phyloP scores from a whole-genome alignment of 1,140 invertebrate genomes.

The Lutraria rhynchaena region DNA sequence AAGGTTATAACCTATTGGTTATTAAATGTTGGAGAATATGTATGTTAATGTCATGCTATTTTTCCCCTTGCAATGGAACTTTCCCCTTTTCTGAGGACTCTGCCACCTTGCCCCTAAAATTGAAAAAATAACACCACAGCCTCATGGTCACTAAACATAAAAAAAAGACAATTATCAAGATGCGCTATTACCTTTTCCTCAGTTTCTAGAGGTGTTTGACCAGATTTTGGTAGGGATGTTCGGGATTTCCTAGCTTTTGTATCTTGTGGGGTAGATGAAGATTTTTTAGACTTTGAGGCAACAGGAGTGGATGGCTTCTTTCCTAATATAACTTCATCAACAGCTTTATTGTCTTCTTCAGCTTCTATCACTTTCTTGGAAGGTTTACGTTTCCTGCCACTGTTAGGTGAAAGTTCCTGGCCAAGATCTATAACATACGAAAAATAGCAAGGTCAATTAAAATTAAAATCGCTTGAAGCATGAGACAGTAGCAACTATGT shows the following conservation, averaged over 20 bases:
- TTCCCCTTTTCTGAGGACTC: too few species aligned
- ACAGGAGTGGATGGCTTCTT: slow-evolving; percentile 23
- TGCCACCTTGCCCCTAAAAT: too few species aligned
- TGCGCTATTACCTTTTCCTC: not conserved
- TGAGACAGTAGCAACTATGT: not conserved
- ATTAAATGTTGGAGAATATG: too few species aligned
- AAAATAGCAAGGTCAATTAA: too few species aligned
- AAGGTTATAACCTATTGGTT: too few species aligned
- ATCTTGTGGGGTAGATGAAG: not conserved
- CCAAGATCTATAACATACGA: slow-evolving; percentile 22
- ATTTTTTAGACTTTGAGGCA: slow-evolving; percentile 7
- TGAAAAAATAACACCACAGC: too few species aligned
- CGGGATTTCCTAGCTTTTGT: slow-evolving; percentile 21
- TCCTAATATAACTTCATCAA: slow-evolving; percentile 54
- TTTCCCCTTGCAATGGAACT: too few species aligned
- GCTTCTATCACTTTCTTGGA: slow-evolving; percentile 72
- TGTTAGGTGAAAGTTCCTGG: slow-evolving; percentile 27
- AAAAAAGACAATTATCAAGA: too few species aligned
- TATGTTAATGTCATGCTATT: too few species aligned
- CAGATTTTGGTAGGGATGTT: not conserved
- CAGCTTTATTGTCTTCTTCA: slow-evolving; percentile 66
- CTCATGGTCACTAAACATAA: too few species aligned
- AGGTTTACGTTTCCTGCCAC: slow-evolving; percentile 64
- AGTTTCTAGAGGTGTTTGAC: not conserved
- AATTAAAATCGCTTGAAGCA: too few species aligned